Conservation (phyloP, 64 coral and sea anemone genomes). For the Pachyseris speciosa region DNA sequence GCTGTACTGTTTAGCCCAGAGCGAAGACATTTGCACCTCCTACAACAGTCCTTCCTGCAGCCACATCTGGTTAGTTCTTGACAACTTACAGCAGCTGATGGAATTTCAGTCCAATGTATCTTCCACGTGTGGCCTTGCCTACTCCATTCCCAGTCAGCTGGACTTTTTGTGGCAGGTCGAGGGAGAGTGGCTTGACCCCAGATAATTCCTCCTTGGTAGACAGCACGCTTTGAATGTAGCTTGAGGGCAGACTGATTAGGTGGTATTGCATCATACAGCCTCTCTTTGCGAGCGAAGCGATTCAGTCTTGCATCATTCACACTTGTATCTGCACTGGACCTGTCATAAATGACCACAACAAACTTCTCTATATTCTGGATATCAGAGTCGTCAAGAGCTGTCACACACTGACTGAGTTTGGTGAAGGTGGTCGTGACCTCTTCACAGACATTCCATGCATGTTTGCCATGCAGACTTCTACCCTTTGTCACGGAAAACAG, state of each 20-base stretch:
- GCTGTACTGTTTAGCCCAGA: no score
- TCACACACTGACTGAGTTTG: constrained; percentile 36
- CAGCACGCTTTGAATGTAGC: constrained; percentile 43
- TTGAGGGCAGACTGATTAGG: no score
- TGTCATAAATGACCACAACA: constrained; percentile 37
- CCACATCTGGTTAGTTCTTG: no score
- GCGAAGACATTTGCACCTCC: no score
- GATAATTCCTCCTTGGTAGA: constrained; percentile 23
- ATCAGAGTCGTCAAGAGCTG: neutral
- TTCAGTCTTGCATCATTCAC: constrained; percentile 35
- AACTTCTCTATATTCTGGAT: constrained; percentile 4
- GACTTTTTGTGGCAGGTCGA: constrained; percentile 43
- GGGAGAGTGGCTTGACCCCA: constrained; percentile 41
- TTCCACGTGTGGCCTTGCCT: no score
- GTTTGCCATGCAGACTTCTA: constrained; percentile 61
- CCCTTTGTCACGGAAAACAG: constrained; percentile 29
- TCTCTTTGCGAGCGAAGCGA: no score
- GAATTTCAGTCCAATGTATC: no score
- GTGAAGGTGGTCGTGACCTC: constrained; percentile 15
- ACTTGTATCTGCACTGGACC: neutral
- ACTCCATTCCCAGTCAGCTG: constrained; percentile 23
- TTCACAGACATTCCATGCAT: constrained; percentile 56
- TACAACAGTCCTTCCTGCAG: no score
- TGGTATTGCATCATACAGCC: no score
- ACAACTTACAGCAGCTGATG: no score